Evolutionary conservation across 2,888 invertebrate genomes (phyloP), one percentile per base, ranked within the genome.

Genomic region (Agonopterix alstromeriana): DNA sequence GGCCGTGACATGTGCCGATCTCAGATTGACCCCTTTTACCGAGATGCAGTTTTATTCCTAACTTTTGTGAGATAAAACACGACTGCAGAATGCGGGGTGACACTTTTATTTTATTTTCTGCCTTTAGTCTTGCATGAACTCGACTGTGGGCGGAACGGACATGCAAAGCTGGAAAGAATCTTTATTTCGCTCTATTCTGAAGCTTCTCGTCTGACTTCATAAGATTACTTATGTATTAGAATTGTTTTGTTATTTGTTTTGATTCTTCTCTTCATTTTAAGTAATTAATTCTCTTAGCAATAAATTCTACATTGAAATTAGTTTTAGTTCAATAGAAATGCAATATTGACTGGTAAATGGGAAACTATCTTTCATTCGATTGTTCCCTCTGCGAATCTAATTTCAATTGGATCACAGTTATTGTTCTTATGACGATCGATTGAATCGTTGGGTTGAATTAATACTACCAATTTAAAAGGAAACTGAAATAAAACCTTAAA

Each of bases 341-440:
- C n/a, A 38, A 38, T n/a, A 38, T 9, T 38, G 38, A 38, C 36
- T 11, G 50, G 49, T 51, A 54, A 52, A 52, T 49, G 44, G 48
- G 49, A 46, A 46, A 45, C n/a, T 2, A 42, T 45, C 45, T 36
- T 8, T 45, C 45, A 45, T 36, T 43, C 14, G 45, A 45, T 45
- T 45, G 44, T 45, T 11, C 36, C 9, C 17, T n/a, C n/a, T 45
- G 40, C 36, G 48, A 54, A 50, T 43, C 49, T 53, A 51, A 55
- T 48, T 50, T 50, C 48, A 53, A 53, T 53, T 52, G 45, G 9
- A 45, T 45, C 45, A 14, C 36, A 12, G 44, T 36, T 48, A 47
- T 38, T 42, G 43, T 45, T 47, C 43, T 11, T 45, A 52, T n/a
- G 38, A n/a, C 2, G 38, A 38, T 38, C 10, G 3, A 38, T 38